Evolutionary conservation across 1,140 invertebrate genomes (phyloP).

Genomic region (Samia ricini): DNA sequence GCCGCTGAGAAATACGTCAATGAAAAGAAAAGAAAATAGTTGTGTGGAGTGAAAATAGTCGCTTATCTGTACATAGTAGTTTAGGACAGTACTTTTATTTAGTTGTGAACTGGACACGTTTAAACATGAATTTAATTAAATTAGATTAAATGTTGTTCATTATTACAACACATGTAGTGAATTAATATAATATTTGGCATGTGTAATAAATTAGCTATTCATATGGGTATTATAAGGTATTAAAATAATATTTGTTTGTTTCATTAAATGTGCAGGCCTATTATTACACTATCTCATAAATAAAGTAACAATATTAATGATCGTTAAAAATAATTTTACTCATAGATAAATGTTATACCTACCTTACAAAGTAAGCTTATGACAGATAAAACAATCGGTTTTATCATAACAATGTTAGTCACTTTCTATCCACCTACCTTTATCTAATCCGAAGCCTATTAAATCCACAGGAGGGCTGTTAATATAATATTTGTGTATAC

Average conservation of each 20-base stretch:
- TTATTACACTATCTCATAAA: background rate
- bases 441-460: too few relatives aligned
- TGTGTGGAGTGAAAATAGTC: background rate
- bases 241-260: background rate
- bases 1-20: slow-evolving; percentile 63
- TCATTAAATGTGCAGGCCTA: background rate
- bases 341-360: too few relatives aligned
- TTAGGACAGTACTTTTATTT: slow-evolving; percentile 16
- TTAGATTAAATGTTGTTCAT: slow-evolving; percentile 61
- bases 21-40: slow-evolving; percentile 39
- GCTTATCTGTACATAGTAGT: slow-evolving; percentile 24
- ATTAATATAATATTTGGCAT: background rate
- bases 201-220: background rate
- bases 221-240: background rate
- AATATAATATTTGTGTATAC: too few relatives aligned
- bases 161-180: slow-evolving; percentile 43
- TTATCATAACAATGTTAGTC: too few relatives aligned
- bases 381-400: too few relatives aligned
- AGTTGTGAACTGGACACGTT: slow-evolving; percentile 71
- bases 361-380: too few relatives aligned
- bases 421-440: too few relatives aligned
- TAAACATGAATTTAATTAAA: slow-evolving; percentile 28
- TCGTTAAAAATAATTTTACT: too few relatives aligned
- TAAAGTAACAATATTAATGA: background rate
- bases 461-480: too few relatives aligned